These are phyloP conservation scores for Chrysodeixis includens DNA, from an alignment of 2,888 invertebrate genomes.

Conservation along the genomic window DNA sequence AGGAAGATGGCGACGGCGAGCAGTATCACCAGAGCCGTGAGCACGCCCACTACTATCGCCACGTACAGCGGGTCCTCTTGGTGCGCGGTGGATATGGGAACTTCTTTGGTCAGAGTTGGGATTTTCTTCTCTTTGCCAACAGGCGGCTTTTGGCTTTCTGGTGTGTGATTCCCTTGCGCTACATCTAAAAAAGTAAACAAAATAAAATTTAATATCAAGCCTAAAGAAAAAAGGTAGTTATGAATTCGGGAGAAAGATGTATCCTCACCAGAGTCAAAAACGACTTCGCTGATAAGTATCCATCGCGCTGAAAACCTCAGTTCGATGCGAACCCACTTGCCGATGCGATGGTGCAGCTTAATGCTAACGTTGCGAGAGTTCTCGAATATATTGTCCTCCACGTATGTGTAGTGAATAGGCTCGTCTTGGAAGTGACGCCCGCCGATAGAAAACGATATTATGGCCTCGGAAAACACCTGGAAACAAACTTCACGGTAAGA, in stretches of 20 bases:
- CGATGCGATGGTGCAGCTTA: slow-evolving; percentile 94
- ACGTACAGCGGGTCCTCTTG: slow-evolving; percentile 93
- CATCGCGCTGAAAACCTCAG: slow-evolving; percentile 94
- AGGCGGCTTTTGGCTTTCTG: slow-evolving; percentile 90
- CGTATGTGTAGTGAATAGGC: slow-evolving; percentile 92
- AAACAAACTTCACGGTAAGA: slow-evolving; percentile 10
- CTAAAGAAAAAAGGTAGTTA: not conserved
- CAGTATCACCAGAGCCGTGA: slow-evolving; percentile 92
- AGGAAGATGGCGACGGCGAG: slow-evolving; percentile 92
- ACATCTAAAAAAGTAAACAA: slow-evolving; percentile 83
- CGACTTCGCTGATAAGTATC: slow-evolving; percentile 97
- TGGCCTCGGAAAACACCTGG: slow-evolving; percentile 94
- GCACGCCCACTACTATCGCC: slow-evolving; percentile 93
- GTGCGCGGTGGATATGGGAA: slow-evolving; percentile 91
- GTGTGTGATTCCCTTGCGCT: slow-evolving; percentile 93
- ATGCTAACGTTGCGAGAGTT: slow-evolving; percentile 94
- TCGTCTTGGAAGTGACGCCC: slow-evolving; percentile 94
- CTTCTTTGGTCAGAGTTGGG: slow-evolving; percentile 85
- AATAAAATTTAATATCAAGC: not conserved
- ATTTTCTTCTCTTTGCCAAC: slow-evolving; percentile 85
- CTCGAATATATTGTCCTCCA: slow-evolving; percentile 94
- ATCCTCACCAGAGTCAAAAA: slow-evolving; percentile 93
- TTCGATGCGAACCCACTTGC: slow-evolving; percentile 93
- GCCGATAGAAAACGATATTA: slow-evolving; percentile 94
- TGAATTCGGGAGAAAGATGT: not conserved